Evolutionary conservation across 1,140 invertebrate species (phyloP), one percentile per base, ranked within the genome.

Genomic region (Penaeus japonicus): DNA sequence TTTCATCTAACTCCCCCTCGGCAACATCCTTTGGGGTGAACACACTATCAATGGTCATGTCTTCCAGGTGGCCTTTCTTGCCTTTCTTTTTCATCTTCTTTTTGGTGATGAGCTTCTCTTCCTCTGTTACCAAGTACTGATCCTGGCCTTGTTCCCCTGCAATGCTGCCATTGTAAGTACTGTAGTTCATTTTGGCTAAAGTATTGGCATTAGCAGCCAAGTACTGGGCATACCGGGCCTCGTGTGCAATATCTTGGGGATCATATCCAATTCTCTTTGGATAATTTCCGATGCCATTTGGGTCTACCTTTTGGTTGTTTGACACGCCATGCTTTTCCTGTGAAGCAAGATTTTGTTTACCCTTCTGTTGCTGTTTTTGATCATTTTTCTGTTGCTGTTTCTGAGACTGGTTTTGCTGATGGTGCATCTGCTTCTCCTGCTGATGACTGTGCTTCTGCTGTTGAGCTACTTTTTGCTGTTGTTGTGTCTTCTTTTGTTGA

Each of bases 21-120:
- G 96, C 95, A 87, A 96, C 93, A 92, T 95, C 95, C 93, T 95
- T 95, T 79, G 96, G 96, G 91, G 95, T 94, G 93, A 96, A 96
- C 91, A 96, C 95, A 92, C 95, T 96, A 92, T 96, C 96, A 65
- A 90, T 89, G 39, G 90, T 88, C 82, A 90, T 81, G 57, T 90
- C 90, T 30, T 90, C 90, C 22, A 90, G 39, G 47, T 90, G 65
- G 15, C 89, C 89, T 70, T 85, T 89, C 57, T 88, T 89, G 30
- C 85, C 81, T 82, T 89, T 90, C 86, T 85, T 90, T 30, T 55
- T 53, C 80, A 89, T 90, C 78, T 89, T 90, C 22, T 83, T 89
- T 77, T 89, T 90, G 20, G 54, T 65, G 12, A 57, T 62, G 12
- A 47, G 39, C 30, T 90, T 89, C 32, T 89, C 85, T 53, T 90